These are phyloP conservation scores for Catostylus mosaicus DNA, from an alignment of 30 jellyfish, hydroid and myxozoan genomes.

Conservation along the genomic window DNA sequence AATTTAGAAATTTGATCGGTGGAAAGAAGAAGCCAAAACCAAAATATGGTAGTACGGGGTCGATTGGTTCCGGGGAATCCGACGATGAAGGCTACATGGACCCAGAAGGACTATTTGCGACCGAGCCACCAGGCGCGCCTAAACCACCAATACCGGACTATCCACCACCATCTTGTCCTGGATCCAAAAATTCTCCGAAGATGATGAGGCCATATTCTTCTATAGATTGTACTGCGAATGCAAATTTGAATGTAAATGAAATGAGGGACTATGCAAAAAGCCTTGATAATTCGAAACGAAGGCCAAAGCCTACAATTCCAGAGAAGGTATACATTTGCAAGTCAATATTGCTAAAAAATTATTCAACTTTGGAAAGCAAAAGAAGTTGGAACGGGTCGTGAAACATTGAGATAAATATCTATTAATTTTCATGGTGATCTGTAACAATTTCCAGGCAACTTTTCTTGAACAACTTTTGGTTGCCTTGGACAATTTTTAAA, in stretches of 20 bases:
- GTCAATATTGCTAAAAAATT: no score
- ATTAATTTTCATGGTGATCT: no score
- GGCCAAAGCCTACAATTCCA: constrained; percentile 35
- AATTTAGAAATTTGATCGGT: constrained; percentile 59
- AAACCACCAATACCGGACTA: constrained; percentile 88
- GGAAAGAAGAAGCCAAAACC: constrained; percentile 71
- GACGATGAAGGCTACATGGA: constrained; percentile 97
- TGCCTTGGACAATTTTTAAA: no score
- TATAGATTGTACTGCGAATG: constrained; percentile 31
- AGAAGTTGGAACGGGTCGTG: no score
- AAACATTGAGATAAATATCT: no score
- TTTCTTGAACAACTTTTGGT: no score
- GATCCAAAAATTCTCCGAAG: constrained; percentile 28
- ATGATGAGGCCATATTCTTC: constrained; percentile 63
- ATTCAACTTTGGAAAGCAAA: no score
- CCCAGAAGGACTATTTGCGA: constrained; percentile 82
- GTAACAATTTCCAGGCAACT: no score
- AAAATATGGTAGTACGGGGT: constrained; percentile 63
- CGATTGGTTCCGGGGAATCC: constrained; percentile 64
- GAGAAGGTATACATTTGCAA: constrained; percentile 63
- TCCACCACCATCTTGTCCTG: constrained; percentile 86
- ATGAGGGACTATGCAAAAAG: constrained; percentile 55
- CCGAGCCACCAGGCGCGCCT: constrained; percentile 87
- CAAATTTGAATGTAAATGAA: constrained; percentile 3
- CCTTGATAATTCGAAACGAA: constrained; percentile 34